phyloP scores from a whole-genome alignment of 2,113 vertebrate genomes.

The Istiophorus platypterus region DNA sequence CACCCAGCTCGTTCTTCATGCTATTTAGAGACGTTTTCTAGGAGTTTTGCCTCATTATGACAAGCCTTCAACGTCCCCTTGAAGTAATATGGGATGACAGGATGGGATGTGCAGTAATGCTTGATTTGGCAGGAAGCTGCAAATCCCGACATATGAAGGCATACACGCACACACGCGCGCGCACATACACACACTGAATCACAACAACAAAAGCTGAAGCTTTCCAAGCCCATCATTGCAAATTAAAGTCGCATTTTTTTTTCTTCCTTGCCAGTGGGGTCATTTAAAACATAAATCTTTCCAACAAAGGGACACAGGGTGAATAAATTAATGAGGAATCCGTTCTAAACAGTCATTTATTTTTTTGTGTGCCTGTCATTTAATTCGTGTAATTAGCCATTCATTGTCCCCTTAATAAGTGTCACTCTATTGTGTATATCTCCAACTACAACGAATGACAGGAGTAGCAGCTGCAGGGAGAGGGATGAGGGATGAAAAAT shows the following conservation, averaged over 20 bases:
- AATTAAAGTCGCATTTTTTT: constrained; percentile 52
- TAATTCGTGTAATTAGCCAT: constrained; percentile 68
- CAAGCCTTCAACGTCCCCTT: constrained; percentile 53
- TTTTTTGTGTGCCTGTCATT: constrained; percentile 59
- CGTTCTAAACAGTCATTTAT: constrained; percentile 43
- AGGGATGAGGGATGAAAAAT: constrained; percentile 19
- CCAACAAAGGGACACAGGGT: constrained; percentile 19
- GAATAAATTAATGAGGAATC: constrained; percentile 55
- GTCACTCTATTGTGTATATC: constrained; percentile 36
- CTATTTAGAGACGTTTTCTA: constrained; percentile 31
- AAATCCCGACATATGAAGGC: constrained; percentile 9
- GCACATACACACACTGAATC: constrained; percentile 17
- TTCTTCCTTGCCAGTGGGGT: constrained; percentile 23
- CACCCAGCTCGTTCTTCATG: background rate
- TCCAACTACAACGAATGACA: constrained; percentile 43
- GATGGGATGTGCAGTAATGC: constrained; percentile 14
- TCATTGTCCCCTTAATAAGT: constrained; percentile 52
- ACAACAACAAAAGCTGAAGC: constrained; percentile 39
- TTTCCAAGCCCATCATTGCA: constrained; percentile 52
- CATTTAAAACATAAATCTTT: constrained; percentile 59
- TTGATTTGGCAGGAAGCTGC: constrained; percentile 21
- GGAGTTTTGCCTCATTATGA: constrained; percentile 54
- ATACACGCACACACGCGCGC: constrained; percentile 9
- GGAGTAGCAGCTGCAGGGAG: constrained; percentile 39
- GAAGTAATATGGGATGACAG: constrained; percentile 59